Base-by-base conservation (phyloP, 2,113 vertebrate species). In the Ia io region DNA sequence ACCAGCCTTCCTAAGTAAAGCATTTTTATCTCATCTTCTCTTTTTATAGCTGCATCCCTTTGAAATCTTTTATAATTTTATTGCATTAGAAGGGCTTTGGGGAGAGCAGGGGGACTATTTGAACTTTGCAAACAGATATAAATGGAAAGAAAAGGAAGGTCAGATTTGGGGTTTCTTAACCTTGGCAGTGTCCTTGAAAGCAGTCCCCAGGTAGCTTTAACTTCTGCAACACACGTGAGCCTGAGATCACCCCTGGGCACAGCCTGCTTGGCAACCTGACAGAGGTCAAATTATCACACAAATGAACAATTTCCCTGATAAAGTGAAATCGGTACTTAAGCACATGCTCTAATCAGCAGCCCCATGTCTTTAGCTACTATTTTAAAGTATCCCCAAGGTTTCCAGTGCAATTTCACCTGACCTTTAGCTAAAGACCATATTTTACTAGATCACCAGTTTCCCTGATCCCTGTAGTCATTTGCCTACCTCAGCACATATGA, bases 241-340 rank as follows among this genome's bases (percentile, higher is more conserved):
- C 95, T 82, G 92, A 65, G 6, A 47, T 97, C 95, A 96, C 97
- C 97, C 96, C 3, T 4, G 94, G 96, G 98, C 94, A 96, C 96
- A 79, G 95, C 59, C 96, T 94, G 49, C 93, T 77, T 97, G 97
- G 98, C 98, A 98, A 91, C 93, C 95, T 97, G 97, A 95, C 98
- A 98, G 98, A 98, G 98, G 98, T 98, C 98, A 98, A 90, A 96
- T 97, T 97, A 98, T 97, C 98, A 96, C 97, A 98, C 25, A 96
- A 98, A 98, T 97, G 98, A 98, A 98, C 98, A 97, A 98, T 98
- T 98, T 97, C 97, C 97, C 94, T 90, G 69, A 92, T 96, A 88
- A 92, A 88, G 95, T 93, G 93, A 93, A 96, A 65, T 69, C 76
- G 90, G 85, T 84, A 79, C 88, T 96, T 97, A 94, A 95, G 76